Evolutionary conservation across 64 coral and sea anemone genomes (phyloP).

Genomic region (Montipora cactus): DNA sequence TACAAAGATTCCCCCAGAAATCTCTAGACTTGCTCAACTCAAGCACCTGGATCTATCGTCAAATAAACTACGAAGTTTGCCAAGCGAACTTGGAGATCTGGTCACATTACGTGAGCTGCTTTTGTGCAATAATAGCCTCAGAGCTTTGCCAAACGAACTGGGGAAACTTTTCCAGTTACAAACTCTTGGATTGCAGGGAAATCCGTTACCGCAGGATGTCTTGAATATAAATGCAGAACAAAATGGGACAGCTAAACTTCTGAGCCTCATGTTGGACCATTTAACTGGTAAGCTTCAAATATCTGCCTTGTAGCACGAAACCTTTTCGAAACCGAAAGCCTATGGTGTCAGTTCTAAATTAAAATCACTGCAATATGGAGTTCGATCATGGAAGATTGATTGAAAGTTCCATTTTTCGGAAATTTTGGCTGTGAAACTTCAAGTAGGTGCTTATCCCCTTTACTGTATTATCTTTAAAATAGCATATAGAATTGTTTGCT

Average conservation of each 20-base stretch:
- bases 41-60: constrained; percentile 95
- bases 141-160: constrained; percentile 96
- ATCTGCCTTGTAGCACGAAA: neutral
- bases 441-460: neutral
- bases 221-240: constrained; percentile 85
- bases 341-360: constrained; percentile 94
- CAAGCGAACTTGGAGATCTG: constrained; percentile 99
- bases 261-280: constrained; percentile 92
- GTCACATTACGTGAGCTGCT: constrained; percentile 99
- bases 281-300: constrained; percentile 87
- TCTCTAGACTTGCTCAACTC: constrained; percentile 86
- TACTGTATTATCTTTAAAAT: neutral
- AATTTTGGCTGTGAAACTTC: neutral
- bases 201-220: constrained; percentile 92
- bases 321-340: constrained; percentile 5
- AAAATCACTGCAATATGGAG: constrained; percentile 24
- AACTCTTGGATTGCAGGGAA: constrained; percentile 92
- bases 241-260: constrained; percentile 96
- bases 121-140: constrained; percentile 95
- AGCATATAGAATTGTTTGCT: constrained; percentile 11
- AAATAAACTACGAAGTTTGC: constrained; percentile 99
- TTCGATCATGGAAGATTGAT: neutral
- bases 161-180: constrained; percentile 99
- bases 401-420: neutral
- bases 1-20: constrained; percentile 95